These are phyloP conservation scores for Martes martes DNA, from an alignment of 2,113 vertebrate species.

Conservation along the genomic window DNA sequence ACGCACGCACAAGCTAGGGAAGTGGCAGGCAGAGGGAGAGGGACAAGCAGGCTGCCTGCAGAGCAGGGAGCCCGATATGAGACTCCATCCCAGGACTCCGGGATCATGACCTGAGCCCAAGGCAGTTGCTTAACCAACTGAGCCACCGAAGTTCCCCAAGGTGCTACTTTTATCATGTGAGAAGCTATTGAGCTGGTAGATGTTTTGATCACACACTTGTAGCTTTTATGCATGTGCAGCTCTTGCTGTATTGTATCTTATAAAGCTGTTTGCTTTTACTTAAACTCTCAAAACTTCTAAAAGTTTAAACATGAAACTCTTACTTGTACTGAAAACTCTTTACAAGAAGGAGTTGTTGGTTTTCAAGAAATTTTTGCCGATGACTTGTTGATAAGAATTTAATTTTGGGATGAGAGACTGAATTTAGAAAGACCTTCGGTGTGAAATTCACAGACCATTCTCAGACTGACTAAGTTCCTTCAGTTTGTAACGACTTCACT, in stretches of 20 bases:
- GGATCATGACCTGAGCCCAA: too few species aligned
- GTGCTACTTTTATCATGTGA: not conserved
- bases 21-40: too few species aligned
- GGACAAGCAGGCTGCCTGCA: too few species aligned
- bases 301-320: not conserved
- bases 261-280: not conserved
- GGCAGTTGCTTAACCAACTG: too few species aligned
- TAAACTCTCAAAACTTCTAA: not conserved
- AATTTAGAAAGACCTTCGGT: not conserved
- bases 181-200: not conserved
- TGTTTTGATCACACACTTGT: fast-evolving
- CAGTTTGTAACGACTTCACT: not conserved
- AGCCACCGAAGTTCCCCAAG: not conserved
- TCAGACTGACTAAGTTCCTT: not conserved
- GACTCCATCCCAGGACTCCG: too few species aligned
- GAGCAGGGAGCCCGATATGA: too few species aligned
- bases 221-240: not conserved
- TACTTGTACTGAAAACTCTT: not conserved
- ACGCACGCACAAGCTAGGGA: fast-evolving
- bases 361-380: not conserved
- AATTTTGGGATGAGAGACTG: not conserved
- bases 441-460: not conserved
- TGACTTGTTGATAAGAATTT: not conserved
- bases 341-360: not conserved
- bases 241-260: not conserved